A percentile compares a stretch with the other conserved stretches of the same genome.
Evolutionary conservation across 1,140 invertebrate species (phyloP).

Genomic region (Acyrthosiphon pisum): DNA sequence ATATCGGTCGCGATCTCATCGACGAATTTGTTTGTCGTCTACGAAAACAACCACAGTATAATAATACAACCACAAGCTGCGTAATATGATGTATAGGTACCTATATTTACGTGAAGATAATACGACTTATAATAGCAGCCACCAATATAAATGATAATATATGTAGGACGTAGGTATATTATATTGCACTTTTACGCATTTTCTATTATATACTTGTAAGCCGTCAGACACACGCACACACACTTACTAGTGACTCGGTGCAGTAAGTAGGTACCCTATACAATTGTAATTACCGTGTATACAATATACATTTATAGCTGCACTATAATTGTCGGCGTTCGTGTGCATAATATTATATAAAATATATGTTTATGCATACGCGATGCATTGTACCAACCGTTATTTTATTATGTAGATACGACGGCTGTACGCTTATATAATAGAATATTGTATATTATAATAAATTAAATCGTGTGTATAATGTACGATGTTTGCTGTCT

Average conservation of each 20-base stretch:
- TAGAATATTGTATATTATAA: not conserved
- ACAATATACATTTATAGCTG: not conserved
- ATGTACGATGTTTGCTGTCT: not conserved
- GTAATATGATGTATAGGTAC: not conserved
- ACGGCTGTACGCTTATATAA: not conserved
- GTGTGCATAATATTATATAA: not conserved
- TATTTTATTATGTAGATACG: conserved; percentile 13
- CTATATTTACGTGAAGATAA: not conserved
- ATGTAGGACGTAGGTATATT: not conserved
- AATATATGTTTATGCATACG: not conserved
- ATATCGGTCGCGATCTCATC: not conserved
- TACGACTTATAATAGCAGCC: not conserved
- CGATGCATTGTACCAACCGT: not conserved
- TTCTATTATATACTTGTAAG: not conserved
- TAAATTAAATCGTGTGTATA: not conserved
- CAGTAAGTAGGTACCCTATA: not conserved
- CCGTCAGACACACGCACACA: not conserved
- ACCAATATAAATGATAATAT: not conserved
- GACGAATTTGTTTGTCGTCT: not conserved
- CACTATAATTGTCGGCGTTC: not conserved
- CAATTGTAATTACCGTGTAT: not conserved
- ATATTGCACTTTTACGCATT: not conserved
- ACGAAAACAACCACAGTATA: not conserved
- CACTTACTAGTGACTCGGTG: not conserved
- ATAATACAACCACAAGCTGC: not conserved